Base-by-base conservation (phyloP, 2,888 invertebrate species). In the Diaprepes abbreviatus region DNA sequence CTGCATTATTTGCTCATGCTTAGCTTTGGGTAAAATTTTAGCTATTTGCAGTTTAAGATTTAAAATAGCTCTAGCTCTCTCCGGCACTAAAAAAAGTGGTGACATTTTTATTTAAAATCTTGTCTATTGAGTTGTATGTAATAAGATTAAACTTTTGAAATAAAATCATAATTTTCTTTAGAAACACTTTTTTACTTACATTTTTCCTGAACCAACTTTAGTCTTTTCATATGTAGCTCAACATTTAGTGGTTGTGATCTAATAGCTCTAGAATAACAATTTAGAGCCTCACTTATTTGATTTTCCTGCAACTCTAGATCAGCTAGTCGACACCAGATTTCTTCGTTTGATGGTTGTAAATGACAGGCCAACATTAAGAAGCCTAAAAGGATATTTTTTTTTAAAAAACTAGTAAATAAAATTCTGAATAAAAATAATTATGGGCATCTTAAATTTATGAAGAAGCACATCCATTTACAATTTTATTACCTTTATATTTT, bases 281-380 rank as follows among this genome's bases (percentile, higher is more conserved):
- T 88, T 75, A 94, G 89, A 24, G 96, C 96, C 83, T 94, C 93
- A 74, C 88, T 89, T 4, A 89, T 82, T 80, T 96, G 91, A 38
- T 89, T 89, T 70, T 89, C 88, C 78, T 93, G 90, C 60, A 92
- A 84, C 14, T 92, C 92, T 76, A 93, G 85, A 72, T 92, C 91
- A 3, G 94, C 96, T 17, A 97, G 87, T 72, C 92, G 87, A n/a
- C 92, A 85, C 96, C 96, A 97, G 77, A 95, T 93, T 76, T 93
- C 92, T 0, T 90, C 87, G 85, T 96, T 92, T 67, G 89, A 88
- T 0, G 93, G 92, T 80, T 91, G 91, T 31, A 97, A 86, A 85
- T 95, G 93, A 14, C 57, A 59, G 3, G 74, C 74, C 6, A 73
- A 35, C 66, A 71, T 66, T 62, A 73, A 43, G 55, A 71, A 73